A percentile compares a stretch with the other conserved stretches of the same genome.
phyloP scores from a whole-genome alignment of 2,888 invertebrate genomes.

The Lissocephala sabroskyi region DNA sequence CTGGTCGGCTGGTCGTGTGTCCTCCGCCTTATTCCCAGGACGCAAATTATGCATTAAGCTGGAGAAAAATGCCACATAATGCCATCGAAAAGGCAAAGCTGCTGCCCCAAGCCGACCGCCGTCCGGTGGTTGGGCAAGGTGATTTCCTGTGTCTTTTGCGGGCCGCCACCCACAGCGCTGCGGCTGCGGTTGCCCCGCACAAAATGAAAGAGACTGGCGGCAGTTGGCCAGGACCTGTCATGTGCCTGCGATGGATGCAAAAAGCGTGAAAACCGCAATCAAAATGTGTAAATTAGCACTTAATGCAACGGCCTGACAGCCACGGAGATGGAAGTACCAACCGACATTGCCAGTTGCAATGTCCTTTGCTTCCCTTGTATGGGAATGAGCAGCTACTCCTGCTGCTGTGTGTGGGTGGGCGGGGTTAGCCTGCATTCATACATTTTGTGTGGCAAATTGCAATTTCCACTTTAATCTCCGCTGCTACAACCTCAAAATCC shows the following conservation, averaged over 20 bases:
- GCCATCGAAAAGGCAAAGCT: constrained; percentile 38
- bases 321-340: background rate
- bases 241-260: background rate
- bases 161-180: background rate
- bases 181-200: background rate
- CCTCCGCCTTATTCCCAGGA: constrained; percentile 55
- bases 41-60: constrained; percentile 64
- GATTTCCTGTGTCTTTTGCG: constrained; percentile 24
- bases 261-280: constrained; percentile 46
- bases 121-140: constrained; percentile 21
- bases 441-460: constrained; percentile 50
- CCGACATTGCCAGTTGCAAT: background rate
- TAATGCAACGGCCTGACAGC: constrained; percentile 36
- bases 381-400: too few relatives aligned
- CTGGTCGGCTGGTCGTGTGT: too few relatives aligned
- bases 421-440: constrained; percentile 31
- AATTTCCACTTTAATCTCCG: constrained; percentile 66
- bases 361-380: background rate
- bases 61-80: constrained; percentile 59
- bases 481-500: constrained; percentile 9
- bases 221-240: background rate
- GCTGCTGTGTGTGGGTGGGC: background rate
- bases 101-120: background rate
- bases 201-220: background rate
- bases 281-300: constrained; percentile 63